A percentile compares a stretch with the other conserved stretches of the same genome.
Conservation (phyloP, 2,888 invertebrate species). For the Zootermopsis nevadensis region DNA sequence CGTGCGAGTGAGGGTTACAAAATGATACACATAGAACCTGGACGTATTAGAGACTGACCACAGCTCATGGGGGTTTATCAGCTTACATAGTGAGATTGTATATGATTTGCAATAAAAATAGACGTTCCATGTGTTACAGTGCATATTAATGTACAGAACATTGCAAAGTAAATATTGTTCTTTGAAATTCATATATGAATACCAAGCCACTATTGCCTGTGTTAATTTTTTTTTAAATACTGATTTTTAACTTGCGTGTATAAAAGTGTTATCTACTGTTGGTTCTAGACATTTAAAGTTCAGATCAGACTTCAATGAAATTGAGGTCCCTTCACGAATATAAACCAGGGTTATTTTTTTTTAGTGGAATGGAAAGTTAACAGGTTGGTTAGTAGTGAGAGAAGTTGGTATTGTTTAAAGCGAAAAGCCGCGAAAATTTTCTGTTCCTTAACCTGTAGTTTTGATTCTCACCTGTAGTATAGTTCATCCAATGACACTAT, state of each 20-base stretch:
- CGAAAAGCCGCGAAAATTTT: background rate
- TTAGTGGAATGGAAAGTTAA: background rate
- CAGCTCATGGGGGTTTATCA: slow-evolving; percentile 28
- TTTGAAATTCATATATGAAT: slow-evolving; percentile 26
- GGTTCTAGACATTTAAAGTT: slow-evolving; percentile 18
- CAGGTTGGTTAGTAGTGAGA: background rate
- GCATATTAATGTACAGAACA: slow-evolving; percentile 5
- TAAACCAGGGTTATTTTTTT: background rate
- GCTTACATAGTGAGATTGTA: slow-evolving; percentile 29
- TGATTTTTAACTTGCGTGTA: slow-evolving; percentile 9
- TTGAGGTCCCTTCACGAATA: background rate
- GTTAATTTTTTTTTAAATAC: slow-evolving; percentile 20
- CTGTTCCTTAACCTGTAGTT: background rate
- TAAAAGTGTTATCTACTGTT: slow-evolving; percentile 27
- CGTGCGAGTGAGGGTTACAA: background rate
- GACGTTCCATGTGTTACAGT: background rate
- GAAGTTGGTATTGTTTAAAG: background rate
- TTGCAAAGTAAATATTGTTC: slow-evolving; percentile 12
- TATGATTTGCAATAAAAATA: slow-evolving; percentile 39
- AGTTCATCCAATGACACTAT: no score
- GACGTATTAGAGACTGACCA: slow-evolving; percentile 35
- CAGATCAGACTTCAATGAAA: background rate
- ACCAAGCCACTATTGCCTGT: background rate
- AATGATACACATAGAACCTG: slow-evolving; percentile 30
- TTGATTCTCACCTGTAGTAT: no score